Evolutionary conservation across 2,888 invertebrate species (phyloP).

Genomic region (Agrotis exclamationis): DNA sequence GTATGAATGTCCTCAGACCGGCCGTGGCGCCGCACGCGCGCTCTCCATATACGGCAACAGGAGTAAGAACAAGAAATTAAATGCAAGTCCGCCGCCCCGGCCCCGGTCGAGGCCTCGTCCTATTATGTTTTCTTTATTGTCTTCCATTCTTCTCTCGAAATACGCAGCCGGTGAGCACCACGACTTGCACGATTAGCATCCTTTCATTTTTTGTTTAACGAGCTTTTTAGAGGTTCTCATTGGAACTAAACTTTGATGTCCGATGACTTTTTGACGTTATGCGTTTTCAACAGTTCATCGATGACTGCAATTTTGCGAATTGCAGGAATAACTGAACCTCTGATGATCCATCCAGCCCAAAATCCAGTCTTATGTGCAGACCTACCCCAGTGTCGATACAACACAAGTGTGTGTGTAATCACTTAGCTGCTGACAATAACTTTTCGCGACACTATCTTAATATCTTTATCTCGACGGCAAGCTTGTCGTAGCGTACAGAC

Average conservation of each 20-base stretch:
- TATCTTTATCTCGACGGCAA: too few species aligned
- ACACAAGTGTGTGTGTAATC: too few species aligned
- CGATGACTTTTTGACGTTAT: not conserved
- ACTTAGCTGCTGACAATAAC: too few species aligned
- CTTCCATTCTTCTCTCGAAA: slow-evolving; percentile 67
- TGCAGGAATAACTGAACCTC: too few species aligned
- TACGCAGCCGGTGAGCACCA: slow-evolving; percentile 54
- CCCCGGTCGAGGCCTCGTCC: slow-evolving; percentile 78
- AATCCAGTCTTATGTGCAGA: too few species aligned
- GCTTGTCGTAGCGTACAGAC: too few species aligned
- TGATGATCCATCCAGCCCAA: too few species aligned
- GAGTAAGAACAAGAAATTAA: slow-evolving; percentile 87
- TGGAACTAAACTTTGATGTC: slow-evolving; percentile 8
- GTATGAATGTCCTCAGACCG: slow-evolving; percentile 72
- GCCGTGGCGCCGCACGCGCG: slow-evolving; percentile 83
- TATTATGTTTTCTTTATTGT: slow-evolving; percentile 83
- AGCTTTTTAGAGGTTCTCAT: slow-evolving; percentile 27
- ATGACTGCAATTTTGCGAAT: too few species aligned
- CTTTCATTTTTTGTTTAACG: slow-evolving; percentile 24
- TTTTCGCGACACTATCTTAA: too few species aligned
- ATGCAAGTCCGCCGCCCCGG: slow-evolving; percentile 73
- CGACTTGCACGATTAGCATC: slow-evolving; percentile 52
- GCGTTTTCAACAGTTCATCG: too few species aligned
- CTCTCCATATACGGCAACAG: slow-evolving; percentile 84
- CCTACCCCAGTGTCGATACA: too few species aligned